phyloP scores from a whole-genome alignment of 1,140 invertebrate species.

The Berghia stephanieae region DNA sequence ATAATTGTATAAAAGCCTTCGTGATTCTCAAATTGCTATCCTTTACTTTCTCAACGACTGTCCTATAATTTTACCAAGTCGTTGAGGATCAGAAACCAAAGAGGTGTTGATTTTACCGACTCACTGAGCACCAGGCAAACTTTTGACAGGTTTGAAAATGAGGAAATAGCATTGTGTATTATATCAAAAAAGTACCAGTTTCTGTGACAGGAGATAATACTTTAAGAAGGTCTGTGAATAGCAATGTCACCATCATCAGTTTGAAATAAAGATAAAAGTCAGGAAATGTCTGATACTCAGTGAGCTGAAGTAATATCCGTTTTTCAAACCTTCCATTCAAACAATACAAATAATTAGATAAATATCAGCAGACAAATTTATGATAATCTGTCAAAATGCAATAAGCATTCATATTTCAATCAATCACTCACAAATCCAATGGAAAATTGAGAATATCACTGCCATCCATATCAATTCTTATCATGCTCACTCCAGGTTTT shows the following conservation, averaged over 20 bases:
- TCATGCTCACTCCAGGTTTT: constrained; percentile 11
- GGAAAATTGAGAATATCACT: neutral
- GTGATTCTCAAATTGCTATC: too few species aligned
- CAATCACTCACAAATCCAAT: neutral
- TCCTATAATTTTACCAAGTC: too few species aligned
- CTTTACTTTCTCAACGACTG: too few species aligned
- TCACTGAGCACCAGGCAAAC: too few species aligned
- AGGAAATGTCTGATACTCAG: neutral
- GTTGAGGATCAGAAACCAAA: too few species aligned
- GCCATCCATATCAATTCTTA: neutral
- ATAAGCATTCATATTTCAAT: constrained; percentile 18
- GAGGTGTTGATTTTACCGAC: too few species aligned
- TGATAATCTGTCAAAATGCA: constrained; percentile 15
- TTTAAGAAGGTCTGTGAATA: neutral
- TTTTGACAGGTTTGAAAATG: too few species aligned
- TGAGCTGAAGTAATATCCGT: neutral
- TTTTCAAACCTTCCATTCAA: neutral
- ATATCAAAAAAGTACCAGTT: too few species aligned
- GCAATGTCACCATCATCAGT: neutral
- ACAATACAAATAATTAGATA: constrained; percentile 10
- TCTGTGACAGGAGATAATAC: too few species aligned
- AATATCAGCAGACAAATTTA: constrained; percentile 33
- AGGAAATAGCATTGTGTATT: too few species aligned
- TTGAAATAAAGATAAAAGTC: neutral
- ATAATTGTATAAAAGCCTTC: too few species aligned